Evolutionary conservation across 2,113 vertebrate species (phyloP).

Genomic region (Menidia beryllina): DNA sequence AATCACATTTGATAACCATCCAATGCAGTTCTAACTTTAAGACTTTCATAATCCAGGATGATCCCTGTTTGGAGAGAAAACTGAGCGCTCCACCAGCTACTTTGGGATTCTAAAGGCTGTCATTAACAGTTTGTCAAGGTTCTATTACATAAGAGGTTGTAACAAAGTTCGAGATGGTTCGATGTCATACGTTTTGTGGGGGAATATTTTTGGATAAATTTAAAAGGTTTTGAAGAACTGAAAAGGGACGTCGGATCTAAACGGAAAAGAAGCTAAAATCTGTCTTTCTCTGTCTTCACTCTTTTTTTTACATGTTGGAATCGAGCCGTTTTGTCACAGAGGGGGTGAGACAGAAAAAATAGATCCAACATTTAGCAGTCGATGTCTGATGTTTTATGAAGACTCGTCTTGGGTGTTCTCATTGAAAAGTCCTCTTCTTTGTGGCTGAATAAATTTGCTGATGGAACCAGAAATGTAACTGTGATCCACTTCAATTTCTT

Average conservation of each 20-base stretch:
- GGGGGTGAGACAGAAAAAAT: slow-evolving; percentile 32
- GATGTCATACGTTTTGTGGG: slow-evolving; percentile 2
- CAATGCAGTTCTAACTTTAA: slow-evolving; percentile 4
- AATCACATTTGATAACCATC: too few relatives aligned
- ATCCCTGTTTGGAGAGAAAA: slow-evolving; percentile 17
- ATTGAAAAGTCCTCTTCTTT: slow-evolving; percentile 33
- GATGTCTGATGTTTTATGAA: slow-evolving; percentile 53
- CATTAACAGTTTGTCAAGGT: slow-evolving; percentile 42
- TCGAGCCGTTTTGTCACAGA: slow-evolving; percentile 38
- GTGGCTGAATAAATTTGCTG: slow-evolving; percentile 59
- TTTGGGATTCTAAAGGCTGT: slow-evolving; percentile 32
- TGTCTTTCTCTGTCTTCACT: slow-evolving; percentile 25
- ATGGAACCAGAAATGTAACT: slow-evolving; percentile 46
- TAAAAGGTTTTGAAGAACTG: slow-evolving; percentile 1
- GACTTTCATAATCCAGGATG: slow-evolving; percentile 39
- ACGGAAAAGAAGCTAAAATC: slow-evolving; percentile 38
- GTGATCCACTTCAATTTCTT: neutral
- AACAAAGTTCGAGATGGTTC: neutral
- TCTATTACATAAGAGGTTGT: slow-evolving; percentile 14
- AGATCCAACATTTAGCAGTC: slow-evolving; percentile 33
- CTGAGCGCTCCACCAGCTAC: slow-evolving; percentile 16
- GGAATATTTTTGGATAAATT: neutral
- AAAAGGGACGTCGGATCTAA: slow-evolving; percentile 33
- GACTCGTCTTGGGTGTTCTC: slow-evolving; percentile 51
- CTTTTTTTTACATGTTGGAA: slow-evolving; percentile 40